Evolutionary conservation across 2,888 invertebrate species (phyloP).

Genomic region (Corbicula japonica): DNA sequence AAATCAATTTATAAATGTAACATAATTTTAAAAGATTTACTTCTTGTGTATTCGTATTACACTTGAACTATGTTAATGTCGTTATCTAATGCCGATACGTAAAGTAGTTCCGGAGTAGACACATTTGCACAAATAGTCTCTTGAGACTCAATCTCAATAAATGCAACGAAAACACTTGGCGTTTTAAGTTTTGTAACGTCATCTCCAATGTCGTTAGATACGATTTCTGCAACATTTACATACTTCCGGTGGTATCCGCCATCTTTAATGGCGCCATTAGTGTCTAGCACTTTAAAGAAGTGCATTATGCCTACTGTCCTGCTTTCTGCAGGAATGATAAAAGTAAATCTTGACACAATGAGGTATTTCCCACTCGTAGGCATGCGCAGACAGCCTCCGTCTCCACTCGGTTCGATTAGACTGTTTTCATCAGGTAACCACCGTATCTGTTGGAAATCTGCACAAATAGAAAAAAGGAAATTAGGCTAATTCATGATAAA

Average conservation of each 20-base stretch:
- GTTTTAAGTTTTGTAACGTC: not conserved
- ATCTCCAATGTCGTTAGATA: not conserved
- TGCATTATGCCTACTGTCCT: not conserved
- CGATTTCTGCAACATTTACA: slow-evolving; percentile 6
- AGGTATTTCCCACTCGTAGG: slow-evolving; percentile 20
- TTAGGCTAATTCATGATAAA: too few relatives aligned
- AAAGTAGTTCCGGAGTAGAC: slow-evolving; percentile 11
- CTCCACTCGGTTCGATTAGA: not conserved
- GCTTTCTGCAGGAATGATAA: not conserved
- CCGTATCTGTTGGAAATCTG: too few relatives aligned
- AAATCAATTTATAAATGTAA: too few relatives aligned
- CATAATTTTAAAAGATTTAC: too few relatives aligned
- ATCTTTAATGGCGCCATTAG: not conserved
- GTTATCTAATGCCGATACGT: slow-evolving; percentile 24
- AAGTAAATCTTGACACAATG: slow-evolving; percentile 27
- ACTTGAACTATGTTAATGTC: slow-evolving; percentile 20
- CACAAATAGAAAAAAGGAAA: too few relatives aligned
- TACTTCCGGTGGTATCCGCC: slow-evolving; percentile 9
- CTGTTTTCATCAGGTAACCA: slow-evolving; percentile 9
- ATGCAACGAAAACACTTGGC: slow-evolving; percentile 22
- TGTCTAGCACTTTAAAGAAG: not conserved
- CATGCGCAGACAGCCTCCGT: not conserved
- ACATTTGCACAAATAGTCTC: slow-evolving; percentile 18
- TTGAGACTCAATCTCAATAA: slow-evolving; percentile 13
- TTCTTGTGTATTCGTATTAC: too few relatives aligned